Conservation (phyloP, 2,888 invertebrate genomes). For the Macropis europaea region DNA sequence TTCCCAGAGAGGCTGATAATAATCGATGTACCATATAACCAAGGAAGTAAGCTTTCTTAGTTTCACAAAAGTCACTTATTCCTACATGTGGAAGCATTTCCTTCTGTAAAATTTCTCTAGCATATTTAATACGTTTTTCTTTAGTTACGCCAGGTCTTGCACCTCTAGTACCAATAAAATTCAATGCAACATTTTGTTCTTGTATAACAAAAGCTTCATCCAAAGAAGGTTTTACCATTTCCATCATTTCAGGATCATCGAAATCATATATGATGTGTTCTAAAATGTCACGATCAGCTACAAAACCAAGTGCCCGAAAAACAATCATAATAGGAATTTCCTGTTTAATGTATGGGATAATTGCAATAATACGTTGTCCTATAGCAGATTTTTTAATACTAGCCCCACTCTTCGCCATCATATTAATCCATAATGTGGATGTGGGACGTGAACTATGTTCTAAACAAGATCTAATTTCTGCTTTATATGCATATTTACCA, state of each 20-base stretch:
- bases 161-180: slow-evolving; percentile 99
- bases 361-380: slow-evolving; percentile 98
- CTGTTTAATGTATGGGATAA: slow-evolving; percentile 99
- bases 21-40: slow-evolving; percentile 99
- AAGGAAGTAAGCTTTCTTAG: slow-evolving; percentile 98
- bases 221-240: slow-evolving; percentile 99
- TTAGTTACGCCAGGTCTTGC: slow-evolving; percentile 99
- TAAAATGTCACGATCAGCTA: slow-evolving; percentile 98
- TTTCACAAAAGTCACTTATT: slow-evolving; percentile 99
- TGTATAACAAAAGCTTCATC: slow-evolving; percentile 99
- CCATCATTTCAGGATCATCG: slow-evolving; percentile 99
- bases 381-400: slow-evolving; percentile 99
- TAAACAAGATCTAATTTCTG: slow-evolving; percentile 97
- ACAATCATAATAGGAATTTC: slow-evolving; percentile 99
- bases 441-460: slow-evolving; percentile 97
- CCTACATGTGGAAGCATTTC: slow-evolving; percentile 99
- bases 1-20: slow-evolving; percentile 94
- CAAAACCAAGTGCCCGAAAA: slow-evolving; percentile 99
- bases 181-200: slow-evolving; percentile 98
- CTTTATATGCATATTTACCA: slow-evolving; percentile 99
- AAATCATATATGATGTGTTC: slow-evolving; percentile 99
- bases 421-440: slow-evolving; percentile 99
- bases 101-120: slow-evolving; percentile 99
- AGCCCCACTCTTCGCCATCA: slow-evolving; percentile 99
- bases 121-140: slow-evolving; percentile 99